A percentile compares a stretch with the other conserved stretches of the same genome.
Evolutionary conservation across 2,113 vertebrate species (phyloP).

Genomic region (Corythornis cristatus): DNA sequence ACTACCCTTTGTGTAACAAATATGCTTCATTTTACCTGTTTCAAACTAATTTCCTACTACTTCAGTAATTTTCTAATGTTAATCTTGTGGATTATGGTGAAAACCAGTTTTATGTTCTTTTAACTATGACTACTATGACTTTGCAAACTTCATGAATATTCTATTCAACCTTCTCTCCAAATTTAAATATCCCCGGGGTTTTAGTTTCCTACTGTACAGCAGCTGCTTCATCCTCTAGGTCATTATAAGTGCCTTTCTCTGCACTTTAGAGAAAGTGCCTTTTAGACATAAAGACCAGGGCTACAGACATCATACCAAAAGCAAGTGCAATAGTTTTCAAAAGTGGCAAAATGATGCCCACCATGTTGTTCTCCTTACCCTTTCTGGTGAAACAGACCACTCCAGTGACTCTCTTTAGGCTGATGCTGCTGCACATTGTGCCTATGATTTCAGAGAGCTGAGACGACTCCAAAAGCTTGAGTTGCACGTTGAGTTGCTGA

Average conservation of each 20-base stretch:
- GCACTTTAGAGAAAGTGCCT: background rate
- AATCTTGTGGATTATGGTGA: background rate
- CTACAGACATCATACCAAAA: background rate
- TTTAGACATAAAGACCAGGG: background rate
- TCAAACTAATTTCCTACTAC: background rate
- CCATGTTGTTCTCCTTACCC: background rate
- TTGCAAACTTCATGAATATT: background rate
- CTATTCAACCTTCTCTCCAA: background rate
- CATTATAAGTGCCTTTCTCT: background rate
- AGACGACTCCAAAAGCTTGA: background rate
- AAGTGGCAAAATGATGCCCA: background rate
- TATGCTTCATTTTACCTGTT: background rate
- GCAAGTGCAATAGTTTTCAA: background rate
- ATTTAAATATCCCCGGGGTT: background rate
- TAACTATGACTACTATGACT: background rate
- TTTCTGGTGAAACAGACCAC: background rate
- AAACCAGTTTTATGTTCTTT: background rate
- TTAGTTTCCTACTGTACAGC: background rate
- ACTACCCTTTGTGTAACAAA: background rate
- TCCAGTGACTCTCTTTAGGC: background rate
- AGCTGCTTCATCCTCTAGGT: background rate
- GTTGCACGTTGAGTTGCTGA: background rate
- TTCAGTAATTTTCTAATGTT: background rate
- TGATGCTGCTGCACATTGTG: background rate
- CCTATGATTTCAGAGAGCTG: background rate